Base-by-base conservation (phyloP, 1,140 invertebrate species). In the Phenacoccus solenopsis region DNA sequence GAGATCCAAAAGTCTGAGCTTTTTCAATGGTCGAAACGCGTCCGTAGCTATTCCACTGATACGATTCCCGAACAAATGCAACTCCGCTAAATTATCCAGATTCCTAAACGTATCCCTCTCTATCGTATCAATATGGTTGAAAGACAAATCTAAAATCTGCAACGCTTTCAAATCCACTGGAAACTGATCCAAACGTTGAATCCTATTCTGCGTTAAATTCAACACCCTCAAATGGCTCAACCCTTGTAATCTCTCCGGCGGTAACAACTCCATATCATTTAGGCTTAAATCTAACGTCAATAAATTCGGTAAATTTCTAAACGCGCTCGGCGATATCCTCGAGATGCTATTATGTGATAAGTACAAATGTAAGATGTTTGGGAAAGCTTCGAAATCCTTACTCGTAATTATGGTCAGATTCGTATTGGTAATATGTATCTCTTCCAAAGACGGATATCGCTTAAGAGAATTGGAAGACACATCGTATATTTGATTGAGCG, bases 331-430 rank as follows among this genome's bases (percentile, higher is more conserved):
- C 0, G 91, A 94, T 68, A 95, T 84, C 72, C 89, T 83, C 3
- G 85, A 85, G 27, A 96, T 90, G 72, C 85, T 82, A 77, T 94
- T 95, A 72, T 86, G 81, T 1, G 83, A 81, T 35, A 96, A 77
- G 72, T 86, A 87, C 20, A 95, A 80, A 74, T 87, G 87, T 73
- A 88, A 82, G 10, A 96, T 79, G 0, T 85, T 84, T 1, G 90
- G 88, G 74, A 94, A 94, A n/a, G 89, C 85, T 75, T 91, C 87
- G 75, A 96, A 94, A 74, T 94, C 93, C 75, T 89, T 89, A 57
- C 90, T 91, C 0, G 91, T 92, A 3, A 96, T 83, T 67, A 94
- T 87, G 1, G 85, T 90, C 13, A 95, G 80, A 77, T 94, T 94
- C 0, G 91, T 94, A 27, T 27, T 27, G 59, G 86, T 88, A 69